A percentile compares a stretch with the other conserved stretches of the same genome.
These are phyloP conservation scores for Leptonema lineaticorne DNA, from an alignment of 1,140 invertebrate species.

Conservation along the genomic window DNA sequence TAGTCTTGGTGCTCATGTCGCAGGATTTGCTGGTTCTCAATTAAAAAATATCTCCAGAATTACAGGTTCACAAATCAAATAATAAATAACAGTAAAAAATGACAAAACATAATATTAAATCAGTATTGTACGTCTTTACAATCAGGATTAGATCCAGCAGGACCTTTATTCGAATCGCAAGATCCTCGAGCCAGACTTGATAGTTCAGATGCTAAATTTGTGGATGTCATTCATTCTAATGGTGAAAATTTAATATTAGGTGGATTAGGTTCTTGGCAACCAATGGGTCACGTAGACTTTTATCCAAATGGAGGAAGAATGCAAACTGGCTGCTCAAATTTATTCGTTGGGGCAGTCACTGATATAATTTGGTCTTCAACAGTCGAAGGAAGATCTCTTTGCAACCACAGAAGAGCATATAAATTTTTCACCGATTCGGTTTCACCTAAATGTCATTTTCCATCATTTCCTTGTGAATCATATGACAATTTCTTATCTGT, in stretches of 20 bases:
- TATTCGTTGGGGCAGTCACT: constrained; percentile 87
- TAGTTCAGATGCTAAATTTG: constrained; percentile 82
- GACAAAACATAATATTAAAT: too few relatives aligned
- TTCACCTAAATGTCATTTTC: constrained; percentile 85
- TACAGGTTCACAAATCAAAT: constrained; percentile 61
- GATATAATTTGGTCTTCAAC: constrained; percentile 85
- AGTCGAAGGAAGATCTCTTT: constrained; percentile 83
- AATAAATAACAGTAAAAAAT: too few relatives aligned
- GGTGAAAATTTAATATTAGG: constrained; percentile 85
- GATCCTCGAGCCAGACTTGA: constrained; percentile 79
- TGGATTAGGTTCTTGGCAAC: constrained; percentile 79
- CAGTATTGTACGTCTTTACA: background rate
- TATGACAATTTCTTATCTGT: constrained; percentile 84
- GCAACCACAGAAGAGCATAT: constrained; percentile 89
- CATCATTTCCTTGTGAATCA: constrained; percentile 80
- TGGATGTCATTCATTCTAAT: constrained; percentile 94
- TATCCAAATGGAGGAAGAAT: constrained; percentile 89
- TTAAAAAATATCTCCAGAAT: constrained; percentile 81
- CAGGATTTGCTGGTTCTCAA: constrained; percentile 88
- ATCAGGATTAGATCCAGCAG: constrained; percentile 87
- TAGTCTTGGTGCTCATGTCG: constrained; percentile 87
- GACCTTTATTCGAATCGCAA: constrained; percentile 85
- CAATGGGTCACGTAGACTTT: constrained; percentile 89
- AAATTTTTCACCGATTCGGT: constrained; percentile 93
- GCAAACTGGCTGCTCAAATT: constrained; percentile 81